Conservation (phyloP, 2,113 vertebrate genomes). For the Silurus meridionalis region DNA sequence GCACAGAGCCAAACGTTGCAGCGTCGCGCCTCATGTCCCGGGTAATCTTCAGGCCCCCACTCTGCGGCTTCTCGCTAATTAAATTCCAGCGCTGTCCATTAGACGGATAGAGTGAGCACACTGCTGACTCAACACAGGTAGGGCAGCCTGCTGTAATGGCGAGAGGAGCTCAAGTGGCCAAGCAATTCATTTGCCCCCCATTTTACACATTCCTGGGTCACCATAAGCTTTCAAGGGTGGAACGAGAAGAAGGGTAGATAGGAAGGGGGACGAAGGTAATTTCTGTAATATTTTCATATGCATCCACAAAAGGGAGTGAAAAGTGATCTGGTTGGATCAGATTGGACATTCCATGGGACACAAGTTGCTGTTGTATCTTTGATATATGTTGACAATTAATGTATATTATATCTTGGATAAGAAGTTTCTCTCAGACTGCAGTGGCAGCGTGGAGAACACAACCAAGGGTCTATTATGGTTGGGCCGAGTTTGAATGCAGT, state of each 20-base stretch:
- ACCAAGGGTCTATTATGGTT: conserved; percentile 43
- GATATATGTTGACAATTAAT: not conserved
- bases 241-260: conserved; percentile 10
- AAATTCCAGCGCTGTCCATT: conserved; percentile 98
- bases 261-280: conserved; percentile 57
- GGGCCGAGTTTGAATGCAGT: conserved; percentile 48
- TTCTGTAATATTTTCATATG: conserved; percentile 50
- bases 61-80: conserved; percentile 96
- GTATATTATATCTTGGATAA: not conserved
- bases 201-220: conserved; percentile 73
- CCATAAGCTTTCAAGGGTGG: conserved; percentile 71
- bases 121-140: conserved; percentile 98
- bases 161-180: conserved; percentile 66
- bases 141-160: conserved; percentile 81
- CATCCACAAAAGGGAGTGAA: conserved; percentile 41
- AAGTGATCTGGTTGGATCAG: conserved; percentile 39
- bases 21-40: conserved; percentile 35
- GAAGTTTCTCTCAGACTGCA: not conserved
- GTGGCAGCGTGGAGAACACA: not conserved
- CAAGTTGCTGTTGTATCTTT: not conserved
- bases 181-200: conserved; percentile 73
- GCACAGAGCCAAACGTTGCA: conserved; percentile 7
- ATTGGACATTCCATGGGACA: not conserved
- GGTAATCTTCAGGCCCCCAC: conserved; percentile 65
- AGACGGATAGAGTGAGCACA: conserved; percentile 91